These are phyloP conservation scores for Sialis fuliginosa DNA, from an alignment of 2,888 invertebrate genomes.

Conservation along the genomic window DNA sequence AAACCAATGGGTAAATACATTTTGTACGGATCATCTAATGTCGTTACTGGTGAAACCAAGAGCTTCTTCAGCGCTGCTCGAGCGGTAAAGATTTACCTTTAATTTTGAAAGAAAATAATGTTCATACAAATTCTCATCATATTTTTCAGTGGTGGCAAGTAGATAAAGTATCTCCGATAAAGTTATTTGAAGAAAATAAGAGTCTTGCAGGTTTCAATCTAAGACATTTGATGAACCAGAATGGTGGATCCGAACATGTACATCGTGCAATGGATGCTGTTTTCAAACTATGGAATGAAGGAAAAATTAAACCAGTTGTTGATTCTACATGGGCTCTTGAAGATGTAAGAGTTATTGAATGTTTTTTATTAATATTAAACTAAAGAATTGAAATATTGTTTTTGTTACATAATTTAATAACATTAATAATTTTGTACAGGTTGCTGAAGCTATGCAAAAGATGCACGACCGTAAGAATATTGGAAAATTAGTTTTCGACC, in stretches of 20 bases:
- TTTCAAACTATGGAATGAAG: slow-evolving; percentile 55
- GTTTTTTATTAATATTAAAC: slow-evolving; percentile 3
- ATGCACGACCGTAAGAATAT: slow-evolving; percentile 85
- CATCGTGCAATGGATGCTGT: slow-evolving; percentile 52
- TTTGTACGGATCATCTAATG: slow-evolving; percentile 73
- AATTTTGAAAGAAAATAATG: slow-evolving; percentile 1
- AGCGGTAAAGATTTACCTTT: slow-evolving; percentile 43
- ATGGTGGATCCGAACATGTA: slow-evolving; percentile 53
- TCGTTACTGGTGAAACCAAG: slow-evolving; percentile 80
- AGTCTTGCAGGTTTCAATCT: slow-evolving; percentile 67
- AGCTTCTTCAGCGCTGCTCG: slow-evolving; percentile 82
- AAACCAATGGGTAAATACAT: slow-evolving; percentile 82
- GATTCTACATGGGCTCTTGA: slow-evolving; percentile 80
- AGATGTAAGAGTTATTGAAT: slow-evolving; percentile 39
- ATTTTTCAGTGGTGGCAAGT: slow-evolving; percentile 73
- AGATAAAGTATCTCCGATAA: slow-evolving; percentile 76
- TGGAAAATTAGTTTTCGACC: slow-evolving; percentile 73
- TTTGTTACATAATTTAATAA: background rate
- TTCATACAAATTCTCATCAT: background rate
- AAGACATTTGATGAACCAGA: slow-evolving; percentile 65
- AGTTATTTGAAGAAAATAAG: slow-evolving; percentile 79
- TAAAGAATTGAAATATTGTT: slow-evolving; percentile 1
- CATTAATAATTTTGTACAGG: slow-evolving; percentile 26
- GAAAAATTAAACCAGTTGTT: slow-evolving; percentile 63
- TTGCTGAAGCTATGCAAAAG: slow-evolving; percentile 80